A percentile compares a stretch with the other conserved stretches of the same genome.
These are phyloP conservation scores for Oligia fasciuncula DNA, from an alignment of 2,888 invertebrate species.

Conservation along the genomic window DNA sequence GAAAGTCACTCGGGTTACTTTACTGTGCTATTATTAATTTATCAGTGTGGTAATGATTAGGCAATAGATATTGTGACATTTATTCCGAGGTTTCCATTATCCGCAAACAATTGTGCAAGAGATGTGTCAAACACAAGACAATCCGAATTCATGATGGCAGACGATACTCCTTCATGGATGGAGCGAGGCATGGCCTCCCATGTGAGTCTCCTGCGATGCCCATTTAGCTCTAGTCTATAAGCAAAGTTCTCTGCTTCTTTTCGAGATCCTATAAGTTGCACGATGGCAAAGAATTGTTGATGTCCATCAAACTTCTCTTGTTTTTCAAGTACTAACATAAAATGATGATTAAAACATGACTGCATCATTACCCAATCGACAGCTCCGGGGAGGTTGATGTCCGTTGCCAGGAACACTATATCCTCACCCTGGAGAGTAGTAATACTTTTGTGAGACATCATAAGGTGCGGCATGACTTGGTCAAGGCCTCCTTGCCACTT, in stretches of 20 bases:
- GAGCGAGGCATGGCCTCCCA: slow-evolving; percentile 99
- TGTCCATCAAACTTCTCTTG: slow-evolving; percentile 99
- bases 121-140: slow-evolving; percentile 99
- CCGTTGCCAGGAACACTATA: slow-evolving; percentile 99
- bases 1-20: slow-evolving; percentile 64
- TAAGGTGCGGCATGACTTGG: slow-evolving; percentile 99
- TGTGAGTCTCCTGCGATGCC: slow-evolving; percentile 97
- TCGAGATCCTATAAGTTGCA: slow-evolving; percentile 99
- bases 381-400: slow-evolving; percentile 99
- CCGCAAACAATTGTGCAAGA: slow-evolving; percentile 99
- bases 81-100: slow-evolving; percentile 99
- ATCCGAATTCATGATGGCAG: slow-evolving; percentile 99
- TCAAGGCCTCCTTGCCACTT: slow-evolving; percentile 99
- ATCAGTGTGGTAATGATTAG: slow-evolving; percentile 84
- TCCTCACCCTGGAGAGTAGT: slow-evolving; percentile 99
- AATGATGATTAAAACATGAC: slow-evolving; percentile 99
- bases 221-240: slow-evolving; percentile 99
- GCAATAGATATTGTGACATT: slow-evolving; percentile 99
- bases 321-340: slow-evolving; percentile 99
- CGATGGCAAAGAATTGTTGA: slow-evolving; percentile 99
- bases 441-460: slow-evolving; percentile 99
- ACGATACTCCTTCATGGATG: slow-evolving; percentile 99
- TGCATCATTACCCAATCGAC: slow-evolving; percentile 99
- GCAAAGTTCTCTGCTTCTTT: slow-evolving; percentile 99
- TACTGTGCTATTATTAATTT: slow-evolving; percentile 57